Evolutionary conservation across 2,113 vertebrate species (phyloP).

Genomic region (Tretioscincus oriximinensis): DNA sequence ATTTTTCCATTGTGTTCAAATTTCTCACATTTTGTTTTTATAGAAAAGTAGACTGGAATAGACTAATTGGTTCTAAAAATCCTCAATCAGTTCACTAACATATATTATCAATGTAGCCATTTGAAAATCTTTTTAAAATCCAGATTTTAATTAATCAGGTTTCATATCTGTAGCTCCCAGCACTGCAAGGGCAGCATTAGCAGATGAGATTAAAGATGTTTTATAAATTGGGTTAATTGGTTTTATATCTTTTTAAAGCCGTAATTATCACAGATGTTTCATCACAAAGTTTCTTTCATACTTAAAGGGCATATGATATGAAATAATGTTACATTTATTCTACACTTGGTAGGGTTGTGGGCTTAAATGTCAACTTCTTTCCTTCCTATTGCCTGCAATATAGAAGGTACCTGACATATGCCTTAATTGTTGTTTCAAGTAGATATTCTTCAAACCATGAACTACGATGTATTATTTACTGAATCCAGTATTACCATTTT

Average conservation of each 20-base stretch:
- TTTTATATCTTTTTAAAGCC: neutral
- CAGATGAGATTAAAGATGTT: neutral
- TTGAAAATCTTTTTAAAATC: neutral
- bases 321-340: neutral
- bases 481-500: neutral
- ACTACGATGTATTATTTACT: neutral
- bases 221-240: neutral
- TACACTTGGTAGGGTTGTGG: neutral
- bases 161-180: neutral
- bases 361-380: neutral
- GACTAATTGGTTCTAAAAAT: neutral
- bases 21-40: neutral
- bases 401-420: too few relatives aligned
- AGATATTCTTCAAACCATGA: neutral
- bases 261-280: neutral
- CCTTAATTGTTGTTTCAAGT: too few relatives aligned
- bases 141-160: neutral
- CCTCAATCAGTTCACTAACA: neutral
- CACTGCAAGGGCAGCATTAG: neutral
- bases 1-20: neutral
- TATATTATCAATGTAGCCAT: neutral
- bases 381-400: neutral
- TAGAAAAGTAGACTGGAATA: neutral
- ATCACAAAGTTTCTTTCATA: neutral
- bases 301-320: neutral